These are phyloP conservation scores for Agonopterix alstromeriana DNA, from an alignment of 2,888 invertebrate genomes.

Conservation along the genomic window DNA sequence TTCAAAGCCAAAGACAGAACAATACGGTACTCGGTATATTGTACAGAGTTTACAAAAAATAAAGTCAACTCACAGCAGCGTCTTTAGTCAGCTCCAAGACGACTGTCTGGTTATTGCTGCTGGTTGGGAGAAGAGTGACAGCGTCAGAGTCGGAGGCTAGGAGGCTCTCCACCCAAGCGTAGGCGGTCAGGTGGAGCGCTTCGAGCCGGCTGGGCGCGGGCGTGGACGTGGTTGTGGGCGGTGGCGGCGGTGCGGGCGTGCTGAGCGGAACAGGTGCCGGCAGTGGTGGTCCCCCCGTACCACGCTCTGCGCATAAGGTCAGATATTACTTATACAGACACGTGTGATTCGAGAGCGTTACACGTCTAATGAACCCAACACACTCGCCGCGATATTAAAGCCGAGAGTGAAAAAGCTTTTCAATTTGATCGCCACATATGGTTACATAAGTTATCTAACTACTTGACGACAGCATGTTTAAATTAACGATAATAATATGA, in stretches of 20 bases:
- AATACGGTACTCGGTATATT: background rate
- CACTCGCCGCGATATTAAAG: no score
- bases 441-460: no score
- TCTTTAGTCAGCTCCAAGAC: conserved; percentile 37
- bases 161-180: conserved; percentile 36
- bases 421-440: no score
- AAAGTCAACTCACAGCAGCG: conserved; percentile 27
- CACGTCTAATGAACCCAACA: no score
- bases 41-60: background rate
- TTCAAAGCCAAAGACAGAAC: no score
- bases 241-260: background rate
- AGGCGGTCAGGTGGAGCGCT: conserved; percentile 36
- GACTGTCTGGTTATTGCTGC: conserved; percentile 36
- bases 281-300: no score
- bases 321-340: no score
- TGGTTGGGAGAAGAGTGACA: conserved; percentile 32
- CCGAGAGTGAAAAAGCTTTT: no score
- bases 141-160: conserved; percentile 27
- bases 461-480: no score
- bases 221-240: background rate
- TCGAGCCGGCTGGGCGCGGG: conserved; percentile 10
- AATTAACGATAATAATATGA: no score
- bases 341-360: no score
- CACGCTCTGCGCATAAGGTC: no score
- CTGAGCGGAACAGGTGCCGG: background rate